These are phyloP conservation scores for Styela clava DNA, from an alignment of 23 tunicate genomes.

Conservation along the genomic window DNA sequence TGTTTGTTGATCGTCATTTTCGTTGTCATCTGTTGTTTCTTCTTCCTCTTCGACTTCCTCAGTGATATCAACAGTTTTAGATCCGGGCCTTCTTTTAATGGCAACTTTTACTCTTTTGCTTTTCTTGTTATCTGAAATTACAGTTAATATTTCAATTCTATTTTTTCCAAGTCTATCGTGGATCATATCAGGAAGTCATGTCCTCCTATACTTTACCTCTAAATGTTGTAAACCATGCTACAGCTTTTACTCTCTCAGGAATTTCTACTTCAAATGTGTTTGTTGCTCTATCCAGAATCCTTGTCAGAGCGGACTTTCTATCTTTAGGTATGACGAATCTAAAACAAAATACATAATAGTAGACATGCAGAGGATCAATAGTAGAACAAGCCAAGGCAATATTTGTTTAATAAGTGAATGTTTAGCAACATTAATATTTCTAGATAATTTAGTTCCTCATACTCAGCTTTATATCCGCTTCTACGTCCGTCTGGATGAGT, in stretches of 20 bases:
- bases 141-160: too few relatives aligned
- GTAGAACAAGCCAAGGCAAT: too few relatives aligned
- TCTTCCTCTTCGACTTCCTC: background rate
- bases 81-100: background rate
- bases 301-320: background rate
- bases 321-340: background rate
- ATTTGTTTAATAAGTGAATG: too few relatives aligned
- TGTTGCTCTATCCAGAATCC: background rate
- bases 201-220: background rate
- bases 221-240: background rate
- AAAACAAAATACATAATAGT: background rate
- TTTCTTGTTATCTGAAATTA: background rate
- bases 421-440: too few relatives aligned
- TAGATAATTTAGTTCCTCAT: too few relatives aligned
- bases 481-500: conserved; percentile 31
- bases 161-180: too few relatives aligned
- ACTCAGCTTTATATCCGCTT: conserved; percentile 37
- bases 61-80: background rate
- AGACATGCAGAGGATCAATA: background rate
- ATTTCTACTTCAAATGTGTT: background rate
- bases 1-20: background rate
- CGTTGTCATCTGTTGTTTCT: background rate
- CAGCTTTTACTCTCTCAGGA: background rate
- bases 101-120: background rate
- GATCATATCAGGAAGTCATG: too few relatives aligned